Evolutionary conservation across 2,797 vertebrate genomes (phyloP).

Genomic region (Bradypodion ventrale): DNA sequence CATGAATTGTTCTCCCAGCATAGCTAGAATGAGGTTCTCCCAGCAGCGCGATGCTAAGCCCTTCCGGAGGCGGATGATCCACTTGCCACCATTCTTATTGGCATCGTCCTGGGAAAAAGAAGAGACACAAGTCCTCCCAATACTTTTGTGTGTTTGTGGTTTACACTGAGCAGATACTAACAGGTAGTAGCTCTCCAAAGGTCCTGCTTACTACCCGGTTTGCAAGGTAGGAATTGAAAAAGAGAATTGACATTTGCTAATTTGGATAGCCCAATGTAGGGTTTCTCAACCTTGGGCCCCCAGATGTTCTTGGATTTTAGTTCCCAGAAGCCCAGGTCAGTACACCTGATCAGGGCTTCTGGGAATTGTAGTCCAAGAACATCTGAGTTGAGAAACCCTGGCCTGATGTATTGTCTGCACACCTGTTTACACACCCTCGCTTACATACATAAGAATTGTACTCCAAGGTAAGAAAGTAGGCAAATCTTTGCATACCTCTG

Average conservation of each 20-base stretch:
- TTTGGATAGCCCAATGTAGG: too few relatives aligned
- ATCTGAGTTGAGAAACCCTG: too few relatives aligned
- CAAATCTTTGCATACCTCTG: neutral
- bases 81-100: conserved; percentile 85
- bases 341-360: too few relatives aligned
- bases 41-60: conserved; percentile 97
- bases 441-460: neutral
- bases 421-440: too few relatives aligned
- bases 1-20: conserved; percentile 99
- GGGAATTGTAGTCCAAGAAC: too few relatives aligned
- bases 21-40: conserved; percentile 98
- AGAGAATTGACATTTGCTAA: too few relatives aligned
- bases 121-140: conserved; percentile 38
- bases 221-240: neutral
- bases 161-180: neutral
- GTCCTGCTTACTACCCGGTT: too few relatives aligned
- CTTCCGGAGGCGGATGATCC: conserved; percentile 87
- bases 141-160: neutral
- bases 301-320: too few relatives aligned
- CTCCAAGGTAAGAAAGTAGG: neutral
- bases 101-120: conserved; percentile 78
- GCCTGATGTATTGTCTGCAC: neutral
- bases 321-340: too few relatives aligned
- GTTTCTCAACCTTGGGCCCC: too few relatives aligned
- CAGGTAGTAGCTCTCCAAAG: neutral